Conservation (phyloP, 2,797 vertebrate species). For the Vultur gryphus region DNA sequence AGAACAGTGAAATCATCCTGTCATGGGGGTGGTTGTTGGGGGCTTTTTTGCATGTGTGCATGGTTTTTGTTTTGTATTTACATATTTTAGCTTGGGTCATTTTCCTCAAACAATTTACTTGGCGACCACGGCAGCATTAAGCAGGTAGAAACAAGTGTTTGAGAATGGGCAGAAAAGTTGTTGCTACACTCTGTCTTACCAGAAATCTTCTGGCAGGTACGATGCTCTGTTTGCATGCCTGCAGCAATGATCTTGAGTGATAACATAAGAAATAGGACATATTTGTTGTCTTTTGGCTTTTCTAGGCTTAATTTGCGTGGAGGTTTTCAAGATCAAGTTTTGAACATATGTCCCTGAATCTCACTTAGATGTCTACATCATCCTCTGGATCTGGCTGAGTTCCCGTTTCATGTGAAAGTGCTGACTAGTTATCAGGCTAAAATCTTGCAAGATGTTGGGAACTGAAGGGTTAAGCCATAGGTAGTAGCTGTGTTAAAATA, state of each 20-base stretch:
- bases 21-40: accelerated
- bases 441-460: not conserved
- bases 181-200: accelerated
- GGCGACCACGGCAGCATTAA: not conserved
- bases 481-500: not conserved
- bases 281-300: not conserved
- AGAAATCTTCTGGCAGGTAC: not conserved
- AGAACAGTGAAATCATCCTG: not conserved
- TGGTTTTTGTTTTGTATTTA: not conserved
- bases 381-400: not conserved
- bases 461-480: not conserved
- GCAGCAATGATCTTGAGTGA: not conserved
- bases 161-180: not conserved
- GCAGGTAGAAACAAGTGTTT: not conserved
- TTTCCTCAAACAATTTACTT: not conserved
- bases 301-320: not conserved
- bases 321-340: not conserved
- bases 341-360: not conserved
- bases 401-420: not conserved
- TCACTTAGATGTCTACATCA: not conserved
- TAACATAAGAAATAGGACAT: not conserved
- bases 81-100: not conserved
- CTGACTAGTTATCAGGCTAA: not conserved
- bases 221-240: not conserved
- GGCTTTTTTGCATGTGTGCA: accelerated